phyloP scores from a whole-genome alignment of 2,797 vertebrate species.

The Poeciliopsis gracilis region DNA sequence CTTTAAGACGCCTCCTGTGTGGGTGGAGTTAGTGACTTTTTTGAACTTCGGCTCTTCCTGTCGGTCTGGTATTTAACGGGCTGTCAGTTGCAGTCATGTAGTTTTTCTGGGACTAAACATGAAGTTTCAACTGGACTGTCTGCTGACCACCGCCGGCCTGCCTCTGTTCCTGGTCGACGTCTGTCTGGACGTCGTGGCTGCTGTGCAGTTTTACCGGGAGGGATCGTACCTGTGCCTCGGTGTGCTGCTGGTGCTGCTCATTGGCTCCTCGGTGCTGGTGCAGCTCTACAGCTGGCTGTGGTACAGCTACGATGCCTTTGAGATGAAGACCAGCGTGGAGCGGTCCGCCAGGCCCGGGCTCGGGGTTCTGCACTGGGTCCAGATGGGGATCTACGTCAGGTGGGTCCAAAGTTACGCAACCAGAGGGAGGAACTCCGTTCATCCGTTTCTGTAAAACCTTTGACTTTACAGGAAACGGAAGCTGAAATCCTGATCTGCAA shows the following conservation, averaged over 20 bases:
- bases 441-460: neutral
- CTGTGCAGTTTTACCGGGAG: conserved; percentile 59
- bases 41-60: neutral
- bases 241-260: conserved; percentile 65
- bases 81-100: neutral
- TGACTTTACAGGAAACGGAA: neutral
- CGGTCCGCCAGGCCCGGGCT: rapidly evolving
- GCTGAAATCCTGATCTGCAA: neutral
- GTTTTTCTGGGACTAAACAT: conserved; percentile 15
- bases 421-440: neutral
- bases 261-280: conserved; percentile 69
- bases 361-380: conserved; percentile 63
- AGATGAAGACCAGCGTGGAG: conserved; percentile 31
- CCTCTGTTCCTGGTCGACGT: conserved; percentile 52
- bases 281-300: conserved; percentile 79
- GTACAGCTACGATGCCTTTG: conserved; percentile 48
- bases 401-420: neutral
- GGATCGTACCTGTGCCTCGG: conserved; percentile 41
- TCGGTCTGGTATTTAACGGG: neutral
- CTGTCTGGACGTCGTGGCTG: conserved; percentile 47
- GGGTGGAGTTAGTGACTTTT: neutral
- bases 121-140: conserved; percentile 29
- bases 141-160: conserved; percentile 49
- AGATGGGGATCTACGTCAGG: conserved; percentile 78
- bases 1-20: neutral